Percentiles rank a stretch among this genome's conserved stretches.
Conservation (phyloP, 37 sponge, comb jelly and placozoan genomes). For the Hormiphora californensis region DNA sequence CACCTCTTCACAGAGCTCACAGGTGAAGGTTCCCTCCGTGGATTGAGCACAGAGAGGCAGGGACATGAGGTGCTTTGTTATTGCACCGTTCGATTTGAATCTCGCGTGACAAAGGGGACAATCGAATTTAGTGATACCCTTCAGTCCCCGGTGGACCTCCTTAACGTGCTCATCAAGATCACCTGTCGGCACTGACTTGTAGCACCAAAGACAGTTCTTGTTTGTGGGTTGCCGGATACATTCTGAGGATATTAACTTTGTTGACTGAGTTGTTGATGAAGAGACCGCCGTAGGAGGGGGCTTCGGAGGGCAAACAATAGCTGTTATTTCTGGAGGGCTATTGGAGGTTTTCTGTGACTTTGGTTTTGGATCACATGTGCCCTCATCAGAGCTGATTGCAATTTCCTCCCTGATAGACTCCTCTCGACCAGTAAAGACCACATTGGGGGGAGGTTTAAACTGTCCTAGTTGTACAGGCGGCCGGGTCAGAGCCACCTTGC, state of each 20-base stretch:
- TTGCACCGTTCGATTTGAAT: conserved; percentile 16
- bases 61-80: not conserved
- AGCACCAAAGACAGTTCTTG: conserved; percentile 30
- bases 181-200: not conserved
- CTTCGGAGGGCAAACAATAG: too few species aligned
- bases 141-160: not conserved
- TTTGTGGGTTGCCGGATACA: not conserved
- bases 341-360: too few species aligned
- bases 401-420: too few species aligned
- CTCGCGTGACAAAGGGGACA: not conserved
- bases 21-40: not conserved
- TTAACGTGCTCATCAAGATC: conserved; percentile 11
- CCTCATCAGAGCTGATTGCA: too few species aligned
- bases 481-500: too few species aligned
- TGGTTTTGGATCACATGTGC: too few species aligned
- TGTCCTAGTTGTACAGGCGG: too few species aligned
- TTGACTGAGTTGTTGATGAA: too few species aligned
- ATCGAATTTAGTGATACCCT: not conserved
- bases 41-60: conserved; percentile 32
- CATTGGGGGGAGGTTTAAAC: too few species aligned
- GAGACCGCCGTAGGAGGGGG: too few species aligned
- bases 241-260: not conserved
- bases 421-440: too few species aligned
- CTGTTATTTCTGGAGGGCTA: too few species aligned
- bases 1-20: not conserved